phyloP scores from a whole-genome alignment of 1,140 invertebrate genomes.

The Magallana ariakensis region DNA sequence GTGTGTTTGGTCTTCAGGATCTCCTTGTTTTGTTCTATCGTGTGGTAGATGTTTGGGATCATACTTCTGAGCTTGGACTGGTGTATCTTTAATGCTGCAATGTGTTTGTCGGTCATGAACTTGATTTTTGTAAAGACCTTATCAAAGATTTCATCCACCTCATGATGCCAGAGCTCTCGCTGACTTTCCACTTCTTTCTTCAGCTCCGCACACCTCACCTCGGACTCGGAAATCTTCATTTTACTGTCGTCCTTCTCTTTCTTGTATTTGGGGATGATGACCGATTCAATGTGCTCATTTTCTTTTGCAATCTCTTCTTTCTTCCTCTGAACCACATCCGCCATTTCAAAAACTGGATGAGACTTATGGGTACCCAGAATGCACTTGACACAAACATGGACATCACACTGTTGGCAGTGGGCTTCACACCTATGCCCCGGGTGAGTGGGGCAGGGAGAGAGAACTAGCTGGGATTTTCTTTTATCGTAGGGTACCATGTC shows the following conservation, averaged over 20 bases:
- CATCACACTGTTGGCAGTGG: neutral
- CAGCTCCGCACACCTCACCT: neutral
- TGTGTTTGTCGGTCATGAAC: neutral
- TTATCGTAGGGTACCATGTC: neutral
- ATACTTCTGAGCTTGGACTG: neutral
- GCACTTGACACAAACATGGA: neutral
- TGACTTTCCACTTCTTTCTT: neutral
- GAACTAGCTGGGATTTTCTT: neutral
- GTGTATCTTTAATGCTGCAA: neutral
- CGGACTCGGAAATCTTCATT: neutral
- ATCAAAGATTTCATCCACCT: neutral
- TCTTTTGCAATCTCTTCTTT: neutral
- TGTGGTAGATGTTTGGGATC: neutral
- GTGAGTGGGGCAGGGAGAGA: neutral
- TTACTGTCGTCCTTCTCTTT: neutral
- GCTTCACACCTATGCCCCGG: neutral
- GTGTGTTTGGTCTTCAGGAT: neutral
- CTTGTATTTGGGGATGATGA: neutral
- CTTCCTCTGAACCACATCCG: neutral
- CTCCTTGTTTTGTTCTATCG: neutral
- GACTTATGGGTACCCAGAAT: neutral
- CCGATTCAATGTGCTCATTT: neutral
- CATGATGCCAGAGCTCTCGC: neutral
- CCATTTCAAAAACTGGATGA: neutral
- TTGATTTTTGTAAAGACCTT: neutral